Base-by-base conservation (phyloP, 2,888 invertebrate species). In the Calliphora vomitoria region DNA sequence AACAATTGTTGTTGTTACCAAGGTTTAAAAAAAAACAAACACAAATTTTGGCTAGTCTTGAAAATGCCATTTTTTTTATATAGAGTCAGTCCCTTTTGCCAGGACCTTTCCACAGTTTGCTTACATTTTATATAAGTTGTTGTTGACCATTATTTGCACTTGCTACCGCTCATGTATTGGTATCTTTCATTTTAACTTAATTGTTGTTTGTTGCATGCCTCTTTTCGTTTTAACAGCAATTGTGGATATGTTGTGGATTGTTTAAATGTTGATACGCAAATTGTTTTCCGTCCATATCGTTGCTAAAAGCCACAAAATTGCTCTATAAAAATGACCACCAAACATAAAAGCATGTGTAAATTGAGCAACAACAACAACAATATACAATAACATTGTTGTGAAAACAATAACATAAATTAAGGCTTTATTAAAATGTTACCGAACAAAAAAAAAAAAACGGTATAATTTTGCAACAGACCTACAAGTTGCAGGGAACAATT, bases 321-420 rank as follows among this genome's bases (percentile, higher is more conserved):
- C 87, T 87, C 85, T 75, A 87, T 87, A 87, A 87, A 87, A 87
- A 64, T 87, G 87, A 87, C 87, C 87, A 85, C 87, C 85, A 87
- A 87, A 85, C 87, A 87, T 87, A 82, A 85, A 87, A 87, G 87
- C 87, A 87, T 87, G 79, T 87, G 87, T 87, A 85, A 87, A 87
- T 85, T 82, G 82, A 82, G 58, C 69, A 83, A 87, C 38, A 72
- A 76, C 53, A 72, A 72, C 6, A 62, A 66, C 60, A 78, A 72
- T 25, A 58, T 1, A 25, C 25, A 25, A 53, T 66, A 79, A 76
- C 78, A 82, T 69, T 85, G 72, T 60, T 81, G 68, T 78, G 55
- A 78, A 82, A 79, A 69, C 85, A 69, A 78, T 85, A 82, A 85
- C 82, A 87, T 87, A 85, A 87, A 85, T 85, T 87, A 85, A 82